phyloP scores from a whole-genome alignment of 1,140 invertebrate species.

The Sycophila sp. region DNA sequence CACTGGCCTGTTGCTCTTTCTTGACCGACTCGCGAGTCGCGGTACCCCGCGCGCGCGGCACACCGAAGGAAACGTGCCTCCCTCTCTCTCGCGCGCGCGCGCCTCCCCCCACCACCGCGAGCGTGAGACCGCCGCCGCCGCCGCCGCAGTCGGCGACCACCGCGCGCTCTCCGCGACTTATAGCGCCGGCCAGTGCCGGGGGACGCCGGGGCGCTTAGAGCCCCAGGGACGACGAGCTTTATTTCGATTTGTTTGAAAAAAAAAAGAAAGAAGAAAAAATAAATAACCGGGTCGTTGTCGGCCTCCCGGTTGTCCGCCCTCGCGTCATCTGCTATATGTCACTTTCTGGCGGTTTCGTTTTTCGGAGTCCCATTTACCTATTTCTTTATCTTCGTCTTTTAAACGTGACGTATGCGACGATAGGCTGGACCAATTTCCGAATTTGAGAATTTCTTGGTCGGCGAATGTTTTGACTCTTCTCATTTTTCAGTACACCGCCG shows the following conservation, averaged over 20 bases:
- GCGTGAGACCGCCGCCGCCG: neutral
- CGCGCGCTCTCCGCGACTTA: neutral
- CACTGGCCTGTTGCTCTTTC: slow-evolving; percentile 54
- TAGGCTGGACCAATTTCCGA: too few relatives aligned
- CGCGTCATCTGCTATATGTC: too few relatives aligned
- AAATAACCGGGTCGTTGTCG: neutral
- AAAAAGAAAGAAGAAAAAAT: neutral
- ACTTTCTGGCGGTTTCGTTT: too few relatives aligned
- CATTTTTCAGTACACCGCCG: too few relatives aligned
- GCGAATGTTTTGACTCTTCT: too few relatives aligned
- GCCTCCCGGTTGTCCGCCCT: neutral
- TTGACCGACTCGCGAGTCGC: slow-evolving; percentile 39
- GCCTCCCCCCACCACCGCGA: neutral
- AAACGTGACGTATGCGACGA: too few relatives aligned
- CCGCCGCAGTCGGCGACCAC: neutral
- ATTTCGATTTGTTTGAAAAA: neutral
- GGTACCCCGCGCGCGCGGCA: neutral
- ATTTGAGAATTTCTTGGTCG: too few relatives aligned
- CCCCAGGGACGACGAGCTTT: neutral
- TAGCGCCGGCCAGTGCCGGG: neutral
- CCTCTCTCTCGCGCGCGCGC: neutral
- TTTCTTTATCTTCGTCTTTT: too few relatives aligned
- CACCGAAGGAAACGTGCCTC: neutral
- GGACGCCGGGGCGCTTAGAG: neutral
- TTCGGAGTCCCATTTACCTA: too few relatives aligned